These are phyloP conservation scores for Periparus ater DNA, from an alignment of 2,797 vertebrate species.

Conservation along the genomic window DNA sequence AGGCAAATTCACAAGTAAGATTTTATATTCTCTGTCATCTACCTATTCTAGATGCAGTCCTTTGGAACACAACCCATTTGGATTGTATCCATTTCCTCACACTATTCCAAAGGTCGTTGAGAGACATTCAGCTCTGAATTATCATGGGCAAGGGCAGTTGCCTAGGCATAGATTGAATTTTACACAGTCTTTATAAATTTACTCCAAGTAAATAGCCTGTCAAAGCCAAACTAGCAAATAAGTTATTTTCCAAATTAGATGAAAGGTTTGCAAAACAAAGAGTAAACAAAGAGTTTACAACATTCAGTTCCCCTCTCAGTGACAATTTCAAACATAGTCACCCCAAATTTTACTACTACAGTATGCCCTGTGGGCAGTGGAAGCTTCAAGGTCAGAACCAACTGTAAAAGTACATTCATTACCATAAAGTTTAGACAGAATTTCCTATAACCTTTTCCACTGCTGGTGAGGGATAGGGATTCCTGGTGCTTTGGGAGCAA, in stretches of 20 bases:
- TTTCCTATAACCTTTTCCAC: background rate
- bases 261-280: background rate
- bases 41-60: background rate
- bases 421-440: background rate
- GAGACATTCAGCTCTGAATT: background rate
- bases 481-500: background rate
- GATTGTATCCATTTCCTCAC: background rate
- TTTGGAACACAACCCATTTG: background rate
- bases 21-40: background rate
- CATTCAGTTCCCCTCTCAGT: background rate
- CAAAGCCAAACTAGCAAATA: background rate
- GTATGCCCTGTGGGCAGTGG: rapidly evolving
- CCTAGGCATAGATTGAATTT: background rate
- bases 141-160: background rate
- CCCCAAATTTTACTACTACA: background rate
- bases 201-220: background rate
- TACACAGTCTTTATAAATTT: background rate
- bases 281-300: background rate
- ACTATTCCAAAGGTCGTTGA: background rate
- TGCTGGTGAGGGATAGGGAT: background rate
- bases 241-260: background rate
- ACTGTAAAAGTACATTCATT: background rate
- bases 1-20: background rate
- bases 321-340: background rate
- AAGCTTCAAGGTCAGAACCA: background rate